phyloP scores from a whole-genome alignment of 2,888 invertebrate species.

The Diploptera punctata region DNA sequence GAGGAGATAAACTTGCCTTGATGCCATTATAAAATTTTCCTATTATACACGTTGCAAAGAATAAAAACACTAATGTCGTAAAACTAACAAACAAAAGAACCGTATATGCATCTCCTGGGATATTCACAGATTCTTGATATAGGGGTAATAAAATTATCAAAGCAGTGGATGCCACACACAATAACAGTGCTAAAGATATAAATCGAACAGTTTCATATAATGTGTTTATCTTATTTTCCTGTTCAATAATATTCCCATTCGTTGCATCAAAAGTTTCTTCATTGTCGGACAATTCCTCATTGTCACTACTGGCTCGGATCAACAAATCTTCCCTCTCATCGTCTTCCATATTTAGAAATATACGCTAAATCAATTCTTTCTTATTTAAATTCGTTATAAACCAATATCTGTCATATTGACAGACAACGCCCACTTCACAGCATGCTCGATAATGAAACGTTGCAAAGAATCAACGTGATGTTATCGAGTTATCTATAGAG shows the following conservation, averaged over 20 bases:
- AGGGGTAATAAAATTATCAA: slow-evolving; percentile 61
- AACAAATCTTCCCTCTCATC: slow-evolving; percentile 41
- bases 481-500: no score
- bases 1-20: slow-evolving; percentile 50
- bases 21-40: slow-evolving; percentile 49
- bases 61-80: slow-evolving; percentile 49
- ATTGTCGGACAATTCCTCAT: slow-evolving; percentile 38
- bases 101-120: slow-evolving; percentile 53
- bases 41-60: slow-evolving; percentile 47
- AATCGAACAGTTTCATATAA: slow-evolving; percentile 54
- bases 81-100: slow-evolving; percentile 50
- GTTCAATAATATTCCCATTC: slow-evolving; percentile 3
- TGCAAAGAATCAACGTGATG: no score
- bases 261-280: slow-evolving; percentile 31
- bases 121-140: slow-evolving; percentile 56
- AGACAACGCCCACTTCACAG: slow-evolving; percentile 21
- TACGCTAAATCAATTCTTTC: no score
- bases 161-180: slow-evolving; percentile 58
- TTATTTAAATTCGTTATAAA: no score
- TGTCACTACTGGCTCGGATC: slow-evolving; percentile 36
- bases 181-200: slow-evolving; percentile 55
- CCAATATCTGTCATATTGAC: not conserved
- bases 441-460: no score
- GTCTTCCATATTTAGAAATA: slow-evolving; percentile 32
- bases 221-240: slow-evolving; percentile 24